Percentiles rank a stretch among this genome's conserved stretches.
Conservation (phyloP, 2,888 invertebrate species). For the Biston betularia region DNA sequence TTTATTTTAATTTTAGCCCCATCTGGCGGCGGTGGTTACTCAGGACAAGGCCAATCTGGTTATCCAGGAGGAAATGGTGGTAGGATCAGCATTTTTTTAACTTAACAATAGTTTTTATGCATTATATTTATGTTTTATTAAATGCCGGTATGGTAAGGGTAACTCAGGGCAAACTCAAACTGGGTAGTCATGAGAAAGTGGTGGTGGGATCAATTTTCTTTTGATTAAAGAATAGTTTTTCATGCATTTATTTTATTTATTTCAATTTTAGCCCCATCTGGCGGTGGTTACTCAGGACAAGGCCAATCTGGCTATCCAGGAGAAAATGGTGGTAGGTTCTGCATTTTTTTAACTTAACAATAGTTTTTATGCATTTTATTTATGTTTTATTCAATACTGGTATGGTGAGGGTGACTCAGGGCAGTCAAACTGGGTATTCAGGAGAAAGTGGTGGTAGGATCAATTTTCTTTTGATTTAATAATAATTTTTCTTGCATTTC, state of each 20-base stretch:
- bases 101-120: not conserved
- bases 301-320: slow-evolving; percentile 29
- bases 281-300: slow-evolving; percentile 23
- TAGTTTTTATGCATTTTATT: no score
- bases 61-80: slow-evolving; percentile 17
- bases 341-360: not conserved
- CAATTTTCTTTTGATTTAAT: not conserved
- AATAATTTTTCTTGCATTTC: no score
- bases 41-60: slow-evolving; percentile 17
- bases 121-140: not conserved
- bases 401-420: not conserved
- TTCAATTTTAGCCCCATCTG: slow-evolving; percentile 28
- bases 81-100: not conserved
- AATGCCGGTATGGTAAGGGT: no score
- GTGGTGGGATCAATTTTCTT: not conserved
- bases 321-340: slow-evolving; percentile 18
- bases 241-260: not conserved
- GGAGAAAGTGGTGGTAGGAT: slow-evolving; percentile 21
- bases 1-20: slow-evolving; percentile 23
- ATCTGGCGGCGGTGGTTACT: slow-evolving; percentile 12
- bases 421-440: slow-evolving; percentile 27
- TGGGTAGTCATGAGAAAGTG: slow-evolving; percentile 19
- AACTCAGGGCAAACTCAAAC: slow-evolving; percentile 10
- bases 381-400: slow-evolving; percentile 4
- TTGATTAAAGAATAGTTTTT: not conserved